Base-by-base conservation (phyloP, 2,888 invertebrate species). In the Caenorhabditis sp. region DNA sequence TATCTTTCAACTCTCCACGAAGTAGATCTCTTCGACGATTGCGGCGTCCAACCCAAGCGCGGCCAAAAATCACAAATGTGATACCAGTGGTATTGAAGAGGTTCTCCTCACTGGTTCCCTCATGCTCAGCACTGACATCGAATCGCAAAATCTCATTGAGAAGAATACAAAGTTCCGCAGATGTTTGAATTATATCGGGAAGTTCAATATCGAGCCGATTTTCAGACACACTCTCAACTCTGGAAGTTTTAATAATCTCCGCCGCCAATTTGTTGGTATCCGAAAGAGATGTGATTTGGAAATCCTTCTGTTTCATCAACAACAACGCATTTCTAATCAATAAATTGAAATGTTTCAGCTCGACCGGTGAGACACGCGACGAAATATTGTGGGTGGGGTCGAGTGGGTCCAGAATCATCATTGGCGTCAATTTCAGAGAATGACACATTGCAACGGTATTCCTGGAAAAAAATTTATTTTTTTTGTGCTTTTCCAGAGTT, bases 351-450 rank as follows among this genome's bases (percentile, higher is more conserved):
- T 49, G 54, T 52, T 65, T 63, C 50, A 80, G 38, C 1, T 52
- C 63, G 14, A 77, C 70, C 23, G 75, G 71, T 12, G 68, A 63
- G 5, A 80, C 66, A 8, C 69, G 71, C 17, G 73, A 65, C 0
- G 76, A 59, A 25, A 81, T 73, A 58, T 82, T 82, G 63, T 82
- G 82, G 0, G 67, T 63, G 10, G 17, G 21, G 53, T 82, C 82
- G 53, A 82, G 52, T 1, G 82, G 82, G 58, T 82, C 82, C 77
- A 69, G 50, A 7, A 73, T 57, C 59, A 73, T 59, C 31, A 73
- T 14, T 4, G 68, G 66, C 0, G 73, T 36, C 12, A 20, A 1
- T 59, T 43, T 59, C 1, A 43, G 20, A 2, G 23, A 31, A 36
- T 59, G 59, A 38, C 59, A 23, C 26, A 56, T 56, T 1, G 43